Evolutionary conservation across 2,888 invertebrate genomes (phyloP).

Genomic region (Leucophora obtusa): DNA sequence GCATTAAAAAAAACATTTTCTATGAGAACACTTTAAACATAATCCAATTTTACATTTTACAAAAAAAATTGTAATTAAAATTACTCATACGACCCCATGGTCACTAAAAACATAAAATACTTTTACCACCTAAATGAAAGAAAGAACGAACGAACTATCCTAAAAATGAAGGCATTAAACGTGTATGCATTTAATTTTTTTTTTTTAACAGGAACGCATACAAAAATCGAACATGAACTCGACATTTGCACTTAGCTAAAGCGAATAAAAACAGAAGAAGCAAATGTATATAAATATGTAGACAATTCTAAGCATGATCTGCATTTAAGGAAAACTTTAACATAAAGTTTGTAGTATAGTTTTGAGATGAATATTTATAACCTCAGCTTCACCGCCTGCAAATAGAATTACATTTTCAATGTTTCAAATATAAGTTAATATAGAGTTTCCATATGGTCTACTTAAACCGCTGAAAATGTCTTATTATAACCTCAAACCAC

Average conservation of each 20-base stretch:
- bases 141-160: background rate
- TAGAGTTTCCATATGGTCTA: too few relatives aligned
- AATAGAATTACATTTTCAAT: too few relatives aligned
- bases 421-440: too few relatives aligned
- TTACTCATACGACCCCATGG: constrained; percentile 57
- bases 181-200: constrained; percentile 47
- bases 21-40: too few relatives aligned
- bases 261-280: constrained; percentile 7
- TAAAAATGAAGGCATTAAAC: constrained; percentile 19
- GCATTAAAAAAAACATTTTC: too few relatives aligned
- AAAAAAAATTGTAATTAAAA: constrained; percentile 54
- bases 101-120: constrained; percentile 53
- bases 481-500: constrained; percentile 37
- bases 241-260: constrained; percentile 59
- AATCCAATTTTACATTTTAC: constrained; percentile 40
- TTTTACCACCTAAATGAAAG: constrained; percentile 46
- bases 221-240: constrained; percentile 56
- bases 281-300: background rate
- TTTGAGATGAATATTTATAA: too few relatives aligned
- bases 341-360: too few relatives aligned
- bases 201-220: constrained; percentile 5
- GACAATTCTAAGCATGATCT: too few relatives aligned
- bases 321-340: too few relatives aligned
- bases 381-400: too few relatives aligned
- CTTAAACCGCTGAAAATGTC: background rate